Conservation (phyloP, 92 coral and sea anemone genomes). For the Parazoanthus atlanticus region DNA sequence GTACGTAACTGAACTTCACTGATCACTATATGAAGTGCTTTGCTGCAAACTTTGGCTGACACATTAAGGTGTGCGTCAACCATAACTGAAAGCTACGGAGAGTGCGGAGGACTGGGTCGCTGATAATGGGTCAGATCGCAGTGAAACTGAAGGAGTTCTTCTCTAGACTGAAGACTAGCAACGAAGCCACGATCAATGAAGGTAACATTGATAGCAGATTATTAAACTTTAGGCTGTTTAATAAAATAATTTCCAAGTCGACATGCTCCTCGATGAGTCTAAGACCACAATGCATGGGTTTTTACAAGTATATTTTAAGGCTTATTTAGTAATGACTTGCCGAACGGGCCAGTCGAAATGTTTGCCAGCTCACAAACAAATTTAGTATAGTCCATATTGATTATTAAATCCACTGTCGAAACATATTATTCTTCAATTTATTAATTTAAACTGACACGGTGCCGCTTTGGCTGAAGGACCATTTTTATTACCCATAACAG, state of each 20-base stretch:
- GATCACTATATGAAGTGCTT: background rate
- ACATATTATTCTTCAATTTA: too few relatives aligned
- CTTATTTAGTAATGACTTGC: too few relatives aligned
- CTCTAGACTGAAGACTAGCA: background rate
- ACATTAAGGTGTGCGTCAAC: background rate
- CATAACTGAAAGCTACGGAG: too few relatives aligned
- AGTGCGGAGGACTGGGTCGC: background rate
- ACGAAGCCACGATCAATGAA: background rate
- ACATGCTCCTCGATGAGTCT: background rate
- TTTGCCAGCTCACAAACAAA: too few relatives aligned
- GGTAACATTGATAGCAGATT: background rate
- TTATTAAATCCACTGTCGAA: too few relatives aligned
- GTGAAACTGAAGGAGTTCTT: conserved; percentile 7
- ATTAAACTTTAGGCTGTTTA: background rate
- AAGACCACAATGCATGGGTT: background rate
- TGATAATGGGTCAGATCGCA: conserved; percentile 26
- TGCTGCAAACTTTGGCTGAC: background rate
- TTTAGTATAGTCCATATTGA: too few relatives aligned
- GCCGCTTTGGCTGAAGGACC: too few relatives aligned
- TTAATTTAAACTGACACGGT: too few relatives aligned
- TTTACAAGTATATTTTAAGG: background rate
- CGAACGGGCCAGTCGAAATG: too few relatives aligned
- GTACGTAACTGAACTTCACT: background rate
- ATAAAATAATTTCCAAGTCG: background rate
- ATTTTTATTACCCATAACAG: too few relatives aligned